Percentiles rank a stretch among this genome's conserved stretches.
These are phyloP conservation scores for Heterotis niloticus DNA, from an alignment of 2,113 vertebrate genomes.

Conservation along the genomic window DNA sequence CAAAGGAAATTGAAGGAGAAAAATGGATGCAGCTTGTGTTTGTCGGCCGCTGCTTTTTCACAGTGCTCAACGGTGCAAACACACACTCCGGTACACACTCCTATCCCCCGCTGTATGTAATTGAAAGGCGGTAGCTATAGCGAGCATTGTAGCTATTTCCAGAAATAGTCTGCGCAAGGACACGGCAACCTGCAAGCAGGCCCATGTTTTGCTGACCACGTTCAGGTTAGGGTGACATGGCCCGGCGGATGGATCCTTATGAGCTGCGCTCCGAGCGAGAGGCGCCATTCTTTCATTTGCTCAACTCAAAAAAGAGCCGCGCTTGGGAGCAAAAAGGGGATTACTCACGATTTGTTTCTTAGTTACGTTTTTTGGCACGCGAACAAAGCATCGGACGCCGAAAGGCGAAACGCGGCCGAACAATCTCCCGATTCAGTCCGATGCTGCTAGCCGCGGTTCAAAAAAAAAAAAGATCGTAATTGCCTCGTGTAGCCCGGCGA, in stretches of 20 bases:
- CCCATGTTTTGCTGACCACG: slow-evolving; percentile 25
- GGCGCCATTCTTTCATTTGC: neutral
- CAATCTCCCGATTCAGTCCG: neutral
- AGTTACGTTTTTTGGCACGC: neutral
- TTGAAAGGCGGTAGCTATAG: slow-evolving; percentile 19
- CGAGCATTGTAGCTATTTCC: slow-evolving; percentile 6
- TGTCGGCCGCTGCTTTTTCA: too few species aligned
- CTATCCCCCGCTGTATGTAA: slow-evolving; percentile 8
- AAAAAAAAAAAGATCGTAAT: neutral
- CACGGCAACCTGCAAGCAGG: neutral
- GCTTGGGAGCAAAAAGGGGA: too few species aligned
- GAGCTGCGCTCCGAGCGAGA: neutral
- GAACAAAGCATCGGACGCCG: neutral
- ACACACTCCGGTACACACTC: neutral
- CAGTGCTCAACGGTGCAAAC: neutral
- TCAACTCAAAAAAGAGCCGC: neutral
- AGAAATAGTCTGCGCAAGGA: slow-evolving; percentile 19
- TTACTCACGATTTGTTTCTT: neutral
- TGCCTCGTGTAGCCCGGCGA: neutral
- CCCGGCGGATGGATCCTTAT: neutral
- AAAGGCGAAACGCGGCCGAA: neutral
- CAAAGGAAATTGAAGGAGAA: neutral
- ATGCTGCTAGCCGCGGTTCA: too few species aligned
- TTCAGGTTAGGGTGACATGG: slow-evolving; percentile 41
- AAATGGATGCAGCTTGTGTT: neutral